Evolutionary conservation across 1,140 invertebrate genomes (phyloP).

Genomic region (Pentalonia nigronervosa): DNA sequence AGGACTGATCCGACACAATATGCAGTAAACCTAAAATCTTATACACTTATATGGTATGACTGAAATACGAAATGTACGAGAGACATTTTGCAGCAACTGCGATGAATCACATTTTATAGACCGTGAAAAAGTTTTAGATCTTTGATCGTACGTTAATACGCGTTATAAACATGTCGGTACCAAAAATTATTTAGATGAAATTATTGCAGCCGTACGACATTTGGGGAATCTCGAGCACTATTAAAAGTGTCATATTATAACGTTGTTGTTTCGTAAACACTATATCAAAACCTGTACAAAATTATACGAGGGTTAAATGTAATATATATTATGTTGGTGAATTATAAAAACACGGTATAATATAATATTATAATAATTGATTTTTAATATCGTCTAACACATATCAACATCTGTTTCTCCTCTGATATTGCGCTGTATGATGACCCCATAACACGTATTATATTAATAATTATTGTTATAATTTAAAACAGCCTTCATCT

Average conservation of each 20-base stretch:
- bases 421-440: background rate
- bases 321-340: background rate
- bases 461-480: conserved; percentile 9
- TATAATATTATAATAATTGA: background rate
- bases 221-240: background rate
- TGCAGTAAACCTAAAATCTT: background rate
- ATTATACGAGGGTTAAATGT: background rate
- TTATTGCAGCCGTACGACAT: background rate
- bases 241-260: background rate
- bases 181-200: background rate
- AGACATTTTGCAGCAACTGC: background rate
- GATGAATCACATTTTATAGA: background rate
- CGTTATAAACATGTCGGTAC: background rate
- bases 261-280: background rate
- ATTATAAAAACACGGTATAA: background rate
- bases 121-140: background rate
- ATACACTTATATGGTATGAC: too few species aligned
- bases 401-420: background rate
- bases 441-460: conserved; percentile 7
- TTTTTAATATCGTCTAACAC: background rate
- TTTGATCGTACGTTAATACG: background rate
- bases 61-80: background rate
- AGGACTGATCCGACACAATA: background rate
- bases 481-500: conserved; percentile 8
- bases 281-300: background rate